Evolutionary conservation across 2,113 vertebrate species (phyloP), one percentile per base, ranked within the genome.

Genomic region (Pollachius pollachius): DNA sequence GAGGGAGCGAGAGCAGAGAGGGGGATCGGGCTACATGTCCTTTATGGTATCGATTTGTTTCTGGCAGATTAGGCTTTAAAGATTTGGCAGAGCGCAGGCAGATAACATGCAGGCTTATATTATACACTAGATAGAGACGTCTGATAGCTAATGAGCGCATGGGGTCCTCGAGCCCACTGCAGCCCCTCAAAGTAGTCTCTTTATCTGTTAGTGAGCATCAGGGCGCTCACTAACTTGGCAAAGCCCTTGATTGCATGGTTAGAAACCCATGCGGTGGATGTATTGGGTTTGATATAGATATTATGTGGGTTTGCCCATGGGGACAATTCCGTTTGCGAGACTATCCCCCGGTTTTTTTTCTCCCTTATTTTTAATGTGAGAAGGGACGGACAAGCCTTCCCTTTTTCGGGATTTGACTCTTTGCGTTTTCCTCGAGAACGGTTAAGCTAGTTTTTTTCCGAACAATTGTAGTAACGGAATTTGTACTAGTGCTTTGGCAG

Each of bases 201-300:
- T 62, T 88, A 90, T 89, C 87, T 30, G 65, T 69, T 15, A n/a
- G 12, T n/a, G n/a, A n/a, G 73, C 74, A 89, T 90, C 91, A 65
- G 72, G 68, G 74, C 71, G 70, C 79, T 85, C 81, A 64, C 65
- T 69, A 8, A 64, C 80, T 85, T 89, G 87, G 84, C 84, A 79
- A 64, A 65, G 60, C 54, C 77, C 65, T 72, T 90, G 86, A 90
- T 92, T 90, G 81, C 85, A 84, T 61, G 71, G 82, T 82, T 85
- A 79, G 76, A 86, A 74, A 75, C 67, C 63, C 64, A 83, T 86
- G 78, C 77, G 81, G 77, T 85, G 65, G 79, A 85, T 81, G 69
- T 79, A 80, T 81, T 75, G 63, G 72, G 69, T 79, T 87, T 84
- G 83, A 89, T 89, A 76, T 82, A 71, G 84, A 81, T 82, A 84